These are phyloP conservation scores for Polietes domitor DNA, from an alignment of 2,888 invertebrate species.

Conservation along the genomic window DNA sequence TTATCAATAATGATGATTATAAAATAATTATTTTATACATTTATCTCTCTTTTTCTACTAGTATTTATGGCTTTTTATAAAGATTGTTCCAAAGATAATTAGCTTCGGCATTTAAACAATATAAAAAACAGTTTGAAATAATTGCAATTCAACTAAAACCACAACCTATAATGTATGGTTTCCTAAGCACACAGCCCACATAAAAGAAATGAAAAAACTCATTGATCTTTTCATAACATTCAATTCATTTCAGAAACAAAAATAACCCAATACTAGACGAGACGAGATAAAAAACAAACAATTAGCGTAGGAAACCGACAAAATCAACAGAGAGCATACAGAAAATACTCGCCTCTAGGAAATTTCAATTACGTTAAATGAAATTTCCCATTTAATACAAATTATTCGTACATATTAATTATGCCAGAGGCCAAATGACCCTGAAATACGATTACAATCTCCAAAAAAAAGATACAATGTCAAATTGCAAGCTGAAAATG, in stretches of 20 bases:
- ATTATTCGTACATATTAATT: no score
- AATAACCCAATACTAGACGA: conserved; percentile 2
- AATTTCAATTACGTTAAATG: conserved; percentile 43
- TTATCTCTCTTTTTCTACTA: no score
- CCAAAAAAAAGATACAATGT: conserved; percentile 57
- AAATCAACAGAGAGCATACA: background rate
- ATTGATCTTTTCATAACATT: conserved; percentile 45
- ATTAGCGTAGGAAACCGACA: conserved; percentile 44
- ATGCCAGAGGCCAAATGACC: background rate
- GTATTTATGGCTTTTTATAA: no score
- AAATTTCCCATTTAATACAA: background rate
- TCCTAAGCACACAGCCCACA: conserved; percentile 14
- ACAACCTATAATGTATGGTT: background rate
- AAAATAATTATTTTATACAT: background rate
- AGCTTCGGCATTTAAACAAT: conserved; percentile 28
- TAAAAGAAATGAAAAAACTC: background rate
- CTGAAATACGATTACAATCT: conserved; percentile 42
- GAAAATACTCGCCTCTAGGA: conserved; percentile 39
- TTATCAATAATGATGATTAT: no score
- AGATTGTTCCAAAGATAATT: conserved; percentile 1
- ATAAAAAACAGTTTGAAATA: conserved; percentile 37
- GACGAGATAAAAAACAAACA: conserved; percentile 1
- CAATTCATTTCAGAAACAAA: conserved; percentile 13
- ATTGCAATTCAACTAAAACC: conserved; percentile 28
- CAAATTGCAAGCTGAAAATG: conserved; percentile 41